Percentiles rank a stretch among this genome's conserved stretches.
Evolutionary conservation across 1,140 invertebrate species (phyloP).

Genomic region (Trichoplusia ni): DNA sequence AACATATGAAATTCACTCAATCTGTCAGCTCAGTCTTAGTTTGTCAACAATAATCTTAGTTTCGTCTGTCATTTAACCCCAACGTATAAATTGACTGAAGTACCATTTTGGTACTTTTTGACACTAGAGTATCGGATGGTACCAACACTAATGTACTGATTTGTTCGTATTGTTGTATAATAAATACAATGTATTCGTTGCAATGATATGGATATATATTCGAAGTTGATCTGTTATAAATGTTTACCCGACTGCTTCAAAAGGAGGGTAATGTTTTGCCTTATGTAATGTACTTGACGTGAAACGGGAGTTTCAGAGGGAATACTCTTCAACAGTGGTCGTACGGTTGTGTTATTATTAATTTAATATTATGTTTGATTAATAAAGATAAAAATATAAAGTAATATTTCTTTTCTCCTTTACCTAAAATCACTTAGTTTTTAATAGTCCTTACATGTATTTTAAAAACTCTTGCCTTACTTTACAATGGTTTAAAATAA

Average conservation of each 20-base stretch:
- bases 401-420: conserved; percentile 10
- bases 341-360: conserved; percentile 22
- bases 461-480: too few species aligned
- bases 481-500: too few species aligned
- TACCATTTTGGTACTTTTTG: background rate
- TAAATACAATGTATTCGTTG: conserved; percentile 12
- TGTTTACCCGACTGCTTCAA: too few species aligned
- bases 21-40: too few species aligned
- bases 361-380: conserved; percentile 23
- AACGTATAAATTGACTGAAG: conserved; percentile 15
- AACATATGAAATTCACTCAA: too few species aligned
- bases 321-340: too few species aligned
- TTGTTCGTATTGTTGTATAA: conserved; percentile 16
- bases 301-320: too few species aligned
- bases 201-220: conserved; percentile 12
- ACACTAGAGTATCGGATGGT: background rate
- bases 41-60: too few species aligned
- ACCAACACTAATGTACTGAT: conserved; percentile 3
- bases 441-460: too few species aligned
- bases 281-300: conserved; percentile 14
- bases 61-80: conserved; percentile 12
- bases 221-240: conserved; percentile 17
- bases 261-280: too few species aligned
- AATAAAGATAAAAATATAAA: conserved; percentile 10
- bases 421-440: too few species aligned